phyloP scores from a whole-genome alignment of 2,888 invertebrate genomes.

The Limenitis camilla region DNA sequence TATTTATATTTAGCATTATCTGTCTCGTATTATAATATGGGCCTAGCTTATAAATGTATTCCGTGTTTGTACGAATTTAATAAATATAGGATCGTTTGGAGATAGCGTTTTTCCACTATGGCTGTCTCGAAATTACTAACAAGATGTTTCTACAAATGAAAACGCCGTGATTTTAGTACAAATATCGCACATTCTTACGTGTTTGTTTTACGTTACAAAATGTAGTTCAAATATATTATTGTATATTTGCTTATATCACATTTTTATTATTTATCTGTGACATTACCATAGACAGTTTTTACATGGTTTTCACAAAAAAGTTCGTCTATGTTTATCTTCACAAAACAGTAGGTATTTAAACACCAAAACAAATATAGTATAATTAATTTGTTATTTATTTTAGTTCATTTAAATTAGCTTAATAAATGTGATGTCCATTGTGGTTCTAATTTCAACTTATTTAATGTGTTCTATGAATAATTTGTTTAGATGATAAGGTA shows the following conservation, averaged over 20 bases:
- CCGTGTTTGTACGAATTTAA: slow-evolving; percentile 18
- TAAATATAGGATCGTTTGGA: slow-evolving; percentile 7
- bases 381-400: slow-evolving; percentile 14
- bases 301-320: too few species aligned
- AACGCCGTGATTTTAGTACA: slow-evolving; percentile 26
- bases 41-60: slow-evolving; percentile 6
- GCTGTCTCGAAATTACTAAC: too few species aligned
- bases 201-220: neutral
- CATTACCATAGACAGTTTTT: neutral
- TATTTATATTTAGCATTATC: too few species aligned
- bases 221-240: neutral
- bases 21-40: neutral
- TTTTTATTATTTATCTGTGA: slow-evolving; percentile 1
- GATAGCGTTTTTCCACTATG: neutral
- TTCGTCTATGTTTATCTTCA: neutral
- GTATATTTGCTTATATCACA: neutral
- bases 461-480: slow-evolving; percentile 18
- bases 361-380: slow-evolving; percentile 29
- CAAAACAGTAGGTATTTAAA: slow-evolving; percentile 19
- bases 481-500: slow-evolving; percentile 8
- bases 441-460: slow-evolving; percentile 14
- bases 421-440: slow-evolving; percentile 22
- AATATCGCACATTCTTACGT: slow-evolving; percentile 20
- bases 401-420: slow-evolving; percentile 8
- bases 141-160: neutral